These are phyloP conservation scores for Drosophila neoperkinsi DNA, from an alignment of 2,888 invertebrate species.

Conservation along the genomic window DNA sequence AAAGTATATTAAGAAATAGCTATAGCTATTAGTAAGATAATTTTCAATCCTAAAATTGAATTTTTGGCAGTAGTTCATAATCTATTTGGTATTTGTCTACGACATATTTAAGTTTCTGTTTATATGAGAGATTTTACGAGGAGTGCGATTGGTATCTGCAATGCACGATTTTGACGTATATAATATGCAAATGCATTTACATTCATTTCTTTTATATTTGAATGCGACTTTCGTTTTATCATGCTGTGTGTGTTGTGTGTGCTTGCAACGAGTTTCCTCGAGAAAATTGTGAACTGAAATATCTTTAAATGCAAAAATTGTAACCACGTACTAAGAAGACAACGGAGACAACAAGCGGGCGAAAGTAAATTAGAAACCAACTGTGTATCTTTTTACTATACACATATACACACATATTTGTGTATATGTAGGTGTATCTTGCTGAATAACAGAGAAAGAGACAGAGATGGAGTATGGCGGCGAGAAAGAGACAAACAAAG, in stretches of 20 bases:
- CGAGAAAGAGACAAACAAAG: background rate
- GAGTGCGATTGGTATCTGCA: background rate
- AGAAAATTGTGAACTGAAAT: slow-evolving; percentile 5
- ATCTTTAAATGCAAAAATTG: slow-evolving; percentile 13
- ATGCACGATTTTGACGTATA: background rate
- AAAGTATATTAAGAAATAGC: background rate
- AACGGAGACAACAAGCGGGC: slow-evolving; percentile 19
- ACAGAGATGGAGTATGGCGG: background rate
- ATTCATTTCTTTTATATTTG: background rate
- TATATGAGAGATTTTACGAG: background rate
- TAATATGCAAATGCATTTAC: background rate
- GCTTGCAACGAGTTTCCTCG: background rate
- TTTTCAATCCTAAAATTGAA: background rate
- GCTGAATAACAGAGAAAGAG: background rate
- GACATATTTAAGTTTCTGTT: background rate
- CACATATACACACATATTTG: background rate
- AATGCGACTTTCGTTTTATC: background rate
- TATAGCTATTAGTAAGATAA: background rate
- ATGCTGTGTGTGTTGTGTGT: background rate
- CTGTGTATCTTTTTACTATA: slow-evolving; percentile 35
- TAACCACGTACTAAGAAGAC: slow-evolving; percentile 12
- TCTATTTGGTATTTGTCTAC: background rate
- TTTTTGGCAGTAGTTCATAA: background rate
- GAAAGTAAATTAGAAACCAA: slow-evolving; percentile 71
- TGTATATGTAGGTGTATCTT: background rate